Conservation (phyloP, 2,113 vertebrate species). For the Pelodiscus sinensis region DNA sequence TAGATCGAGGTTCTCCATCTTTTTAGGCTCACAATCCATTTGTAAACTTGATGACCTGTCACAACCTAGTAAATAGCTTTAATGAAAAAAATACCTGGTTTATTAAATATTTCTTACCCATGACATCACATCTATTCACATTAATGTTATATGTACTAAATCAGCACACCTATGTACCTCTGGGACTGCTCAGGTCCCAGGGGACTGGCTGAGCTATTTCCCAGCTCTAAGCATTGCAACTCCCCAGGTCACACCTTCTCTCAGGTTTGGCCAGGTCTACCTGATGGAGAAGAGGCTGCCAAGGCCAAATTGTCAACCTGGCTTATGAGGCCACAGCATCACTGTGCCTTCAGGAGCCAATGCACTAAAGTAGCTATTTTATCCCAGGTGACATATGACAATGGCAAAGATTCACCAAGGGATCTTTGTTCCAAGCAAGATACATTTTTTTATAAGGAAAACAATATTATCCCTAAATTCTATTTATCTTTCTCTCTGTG, state of each 20-base stretch:
- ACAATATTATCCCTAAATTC: too few species aligned
- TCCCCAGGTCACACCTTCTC: background rate
- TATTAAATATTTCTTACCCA: background rate
- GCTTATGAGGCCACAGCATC: background rate
- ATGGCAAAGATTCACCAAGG: too few species aligned
- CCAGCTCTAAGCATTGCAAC: background rate
- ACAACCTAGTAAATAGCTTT: background rate
- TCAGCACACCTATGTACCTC: background rate
- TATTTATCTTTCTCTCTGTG: too few species aligned
- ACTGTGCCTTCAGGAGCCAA: background rate
- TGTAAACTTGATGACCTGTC: background rate
- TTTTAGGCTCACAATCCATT: background rate
- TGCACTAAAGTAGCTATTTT: too few species aligned
- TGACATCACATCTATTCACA: background rate
- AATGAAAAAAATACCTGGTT: background rate
- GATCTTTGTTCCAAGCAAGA: too few species aligned
- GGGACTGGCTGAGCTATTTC: background rate
- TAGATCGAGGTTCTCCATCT: background rate
- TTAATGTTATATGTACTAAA: background rate
- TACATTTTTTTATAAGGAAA: too few species aligned
- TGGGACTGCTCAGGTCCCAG: background rate
- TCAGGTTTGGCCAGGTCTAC: background rate
- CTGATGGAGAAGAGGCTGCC: background rate
- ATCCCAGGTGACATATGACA: too few species aligned
- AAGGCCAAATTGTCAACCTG: background rate